A percentile compares a stretch with the other conserved stretches of the same genome.
These are phyloP conservation scores for Petaurus breviceps DNA, from an alignment of 2,113 vertebrate genomes.

Conservation along the genomic window DNA sequence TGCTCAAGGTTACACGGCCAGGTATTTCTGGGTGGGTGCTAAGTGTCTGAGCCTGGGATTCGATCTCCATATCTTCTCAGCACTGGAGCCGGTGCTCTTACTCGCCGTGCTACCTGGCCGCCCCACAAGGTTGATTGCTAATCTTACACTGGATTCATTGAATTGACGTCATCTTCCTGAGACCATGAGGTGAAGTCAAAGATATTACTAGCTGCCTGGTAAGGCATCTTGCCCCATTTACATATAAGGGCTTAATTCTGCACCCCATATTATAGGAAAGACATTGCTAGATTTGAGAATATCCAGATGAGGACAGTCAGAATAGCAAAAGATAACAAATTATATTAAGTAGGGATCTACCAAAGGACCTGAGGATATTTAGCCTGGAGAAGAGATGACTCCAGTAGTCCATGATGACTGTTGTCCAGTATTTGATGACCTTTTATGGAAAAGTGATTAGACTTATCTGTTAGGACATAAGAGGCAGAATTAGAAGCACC, in stretches of 20 bases:
- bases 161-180: not conserved
- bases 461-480: not conserved
- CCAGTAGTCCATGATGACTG: not conserved
- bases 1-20: too few species aligned
- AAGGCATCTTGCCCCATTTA: not conserved
- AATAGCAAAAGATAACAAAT: not conserved
- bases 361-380: not conserved
- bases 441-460: not conserved
- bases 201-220: not conserved
- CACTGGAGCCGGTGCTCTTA: too few species aligned
- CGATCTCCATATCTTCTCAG: too few species aligned
- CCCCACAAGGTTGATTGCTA: too few species aligned
- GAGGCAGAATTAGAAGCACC: not conserved
- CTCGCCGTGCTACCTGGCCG: too few species aligned
- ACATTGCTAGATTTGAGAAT: not conserved
- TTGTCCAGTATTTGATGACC: not conserved
- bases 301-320: not conserved
- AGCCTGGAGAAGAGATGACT: not conserved
- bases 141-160: not conserved
- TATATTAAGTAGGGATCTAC: not conserved
- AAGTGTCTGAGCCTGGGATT: too few species aligned
- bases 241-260: not conserved
- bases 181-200: not conserved
- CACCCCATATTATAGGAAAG: not conserved
- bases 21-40: too few species aligned